Conservation (phyloP, 2,797 vertebrate species). For the Bovichtus diacanthus region DNA sequence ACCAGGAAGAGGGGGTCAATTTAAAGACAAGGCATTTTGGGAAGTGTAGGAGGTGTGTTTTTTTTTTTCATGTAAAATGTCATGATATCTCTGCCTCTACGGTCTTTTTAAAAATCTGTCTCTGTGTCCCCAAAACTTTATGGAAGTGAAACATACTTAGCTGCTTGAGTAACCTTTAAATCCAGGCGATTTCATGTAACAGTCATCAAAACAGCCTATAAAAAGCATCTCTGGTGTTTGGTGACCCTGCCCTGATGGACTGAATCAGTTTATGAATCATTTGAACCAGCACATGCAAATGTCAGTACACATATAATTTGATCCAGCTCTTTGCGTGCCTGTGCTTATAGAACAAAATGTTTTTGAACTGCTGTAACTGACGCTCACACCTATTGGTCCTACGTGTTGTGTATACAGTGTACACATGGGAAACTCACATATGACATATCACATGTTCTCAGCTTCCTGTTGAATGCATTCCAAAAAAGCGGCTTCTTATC, state of each 20-base stretch:
- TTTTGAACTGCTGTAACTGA: neutral
- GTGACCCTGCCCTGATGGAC: neutral
- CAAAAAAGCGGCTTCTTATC: neutral
- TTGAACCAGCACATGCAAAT: conserved; percentile 21
- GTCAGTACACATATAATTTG: conserved; percentile 9
- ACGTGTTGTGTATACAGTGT: neutral
- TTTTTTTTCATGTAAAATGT: neutral
- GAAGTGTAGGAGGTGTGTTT: neutral
- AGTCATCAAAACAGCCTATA: neutral
- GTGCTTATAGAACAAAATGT: neutral
- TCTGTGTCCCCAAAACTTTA: neutral
- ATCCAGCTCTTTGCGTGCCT: neutral
- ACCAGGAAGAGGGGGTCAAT: neutral
- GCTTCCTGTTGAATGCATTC: conserved; percentile 1
- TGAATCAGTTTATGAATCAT: conserved; percentile 8
- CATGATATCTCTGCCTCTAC: neutral
- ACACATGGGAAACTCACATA: conserved; percentile 1
- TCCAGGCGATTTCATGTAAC: neutral
- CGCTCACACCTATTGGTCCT: neutral
- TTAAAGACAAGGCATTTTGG: neutral
- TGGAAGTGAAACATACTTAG: neutral
- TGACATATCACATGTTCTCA: neutral
- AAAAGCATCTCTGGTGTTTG: neutral
- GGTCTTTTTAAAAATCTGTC: neutral
- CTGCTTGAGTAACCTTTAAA: neutral